These are phyloP conservation scores for Idris sp. DNA, from an alignment of 1,140 invertebrate species.

Conservation along the genomic window DNA sequence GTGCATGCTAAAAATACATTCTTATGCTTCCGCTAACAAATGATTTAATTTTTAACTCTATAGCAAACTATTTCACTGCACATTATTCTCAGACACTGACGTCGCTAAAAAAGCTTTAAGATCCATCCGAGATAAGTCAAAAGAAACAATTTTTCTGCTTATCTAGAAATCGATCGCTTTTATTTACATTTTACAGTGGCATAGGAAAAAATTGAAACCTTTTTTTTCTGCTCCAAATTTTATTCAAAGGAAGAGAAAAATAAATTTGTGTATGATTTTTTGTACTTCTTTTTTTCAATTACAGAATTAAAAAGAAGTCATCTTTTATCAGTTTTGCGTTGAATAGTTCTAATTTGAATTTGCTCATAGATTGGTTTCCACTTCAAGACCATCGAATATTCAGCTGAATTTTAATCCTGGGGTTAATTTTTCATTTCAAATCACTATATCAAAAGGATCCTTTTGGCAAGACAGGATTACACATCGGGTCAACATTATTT, in stretches of 20 bases:
- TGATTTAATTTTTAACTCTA: constrained; percentile 44
- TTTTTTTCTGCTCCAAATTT: no score
- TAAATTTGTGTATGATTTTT: no score
- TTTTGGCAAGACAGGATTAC: constrained; percentile 21
- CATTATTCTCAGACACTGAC: constrained; percentile 28
- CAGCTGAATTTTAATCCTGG: constrained; percentile 38
- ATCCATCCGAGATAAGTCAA: constrained; percentile 38
- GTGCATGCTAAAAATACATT: constrained; percentile 40
- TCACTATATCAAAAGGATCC: constrained; percentile 26
- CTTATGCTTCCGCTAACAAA: constrained; percentile 43
- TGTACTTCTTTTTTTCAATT: no score
- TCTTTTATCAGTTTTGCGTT: no score
- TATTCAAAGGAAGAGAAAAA: no score
- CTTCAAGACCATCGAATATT: constrained; percentile 16
- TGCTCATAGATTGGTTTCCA: constrained; percentile 20
- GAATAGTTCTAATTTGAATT: constrained; percentile 2
- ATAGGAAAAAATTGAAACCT: no score
- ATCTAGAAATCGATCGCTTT: constrained; percentile 19
- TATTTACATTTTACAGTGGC: constrained; percentile 17
- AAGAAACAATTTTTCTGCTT: constrained; percentile 31
- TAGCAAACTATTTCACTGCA: constrained; percentile 24
- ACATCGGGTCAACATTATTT: constrained; percentile 20
- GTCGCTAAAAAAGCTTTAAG: constrained; percentile 24
- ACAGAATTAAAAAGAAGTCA: no score
- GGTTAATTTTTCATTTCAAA: constrained; percentile 33